Conservation (phyloP, 2,888 invertebrate species). For the Lissonota sp. region DNA sequence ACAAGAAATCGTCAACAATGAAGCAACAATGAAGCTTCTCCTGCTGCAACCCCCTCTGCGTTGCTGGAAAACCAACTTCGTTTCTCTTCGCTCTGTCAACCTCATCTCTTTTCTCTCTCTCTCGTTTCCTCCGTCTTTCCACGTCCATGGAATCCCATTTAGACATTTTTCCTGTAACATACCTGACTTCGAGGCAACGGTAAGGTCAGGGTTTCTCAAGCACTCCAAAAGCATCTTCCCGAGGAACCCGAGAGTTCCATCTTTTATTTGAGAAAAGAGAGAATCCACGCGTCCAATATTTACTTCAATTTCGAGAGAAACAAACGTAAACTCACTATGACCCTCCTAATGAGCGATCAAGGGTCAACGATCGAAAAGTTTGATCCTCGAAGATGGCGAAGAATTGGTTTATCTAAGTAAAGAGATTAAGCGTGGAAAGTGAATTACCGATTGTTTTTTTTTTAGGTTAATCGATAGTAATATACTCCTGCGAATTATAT, state of each 20-base stretch:
- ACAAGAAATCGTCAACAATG: conserved; percentile 80
- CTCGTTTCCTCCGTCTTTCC: conserved; percentile 71
- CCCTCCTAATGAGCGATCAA: not conserved
- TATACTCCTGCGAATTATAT: too few relatives aligned
- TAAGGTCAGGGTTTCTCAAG: conserved; percentile 66
- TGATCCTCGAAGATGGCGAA: too few relatives aligned
- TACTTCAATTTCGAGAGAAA: too few relatives aligned
- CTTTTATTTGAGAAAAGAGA: not conserved
- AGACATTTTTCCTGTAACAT: conserved; percentile 73
- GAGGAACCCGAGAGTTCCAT: not conserved
- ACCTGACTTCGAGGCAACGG: conserved; percentile 71
- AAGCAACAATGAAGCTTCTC: conserved; percentile 76
- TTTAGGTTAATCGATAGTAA: too few relatives aligned
- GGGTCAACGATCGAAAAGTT: too few relatives aligned
- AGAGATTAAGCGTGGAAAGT: too few relatives aligned
- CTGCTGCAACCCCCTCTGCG: conserved; percentile 72
- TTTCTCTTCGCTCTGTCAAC: conserved; percentile 2
- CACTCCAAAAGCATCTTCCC: conserved; percentile 19
- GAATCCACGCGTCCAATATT: not conserved
- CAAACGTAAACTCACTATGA: not conserved
- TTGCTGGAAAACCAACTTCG: conserved; percentile 16
- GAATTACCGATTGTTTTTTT: too few relatives aligned
- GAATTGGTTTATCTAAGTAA: too few relatives aligned
- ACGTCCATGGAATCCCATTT: conserved; percentile 72
- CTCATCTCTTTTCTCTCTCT: conserved; percentile 52